phyloP scores from a whole-genome alignment of 2,888 invertebrate genomes.

The Yponomeuta malinellus region DNA sequence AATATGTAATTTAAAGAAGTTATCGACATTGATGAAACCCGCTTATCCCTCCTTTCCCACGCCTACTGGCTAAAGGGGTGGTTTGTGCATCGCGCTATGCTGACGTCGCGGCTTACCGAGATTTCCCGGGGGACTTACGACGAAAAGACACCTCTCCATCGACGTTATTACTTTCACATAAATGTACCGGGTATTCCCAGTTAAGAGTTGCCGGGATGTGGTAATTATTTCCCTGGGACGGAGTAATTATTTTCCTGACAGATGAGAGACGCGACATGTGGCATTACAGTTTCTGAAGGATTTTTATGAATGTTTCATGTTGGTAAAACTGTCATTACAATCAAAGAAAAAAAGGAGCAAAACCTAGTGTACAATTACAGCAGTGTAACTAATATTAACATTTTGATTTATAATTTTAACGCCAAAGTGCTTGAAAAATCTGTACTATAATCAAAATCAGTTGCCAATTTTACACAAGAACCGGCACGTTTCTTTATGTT shows the following conservation, averaged over 20 bases:
- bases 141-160: slow-evolving; percentile 70
- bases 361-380: too few relatives aligned
- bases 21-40: background rate
- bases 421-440: too few relatives aligned
- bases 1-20: background rate
- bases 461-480: too few relatives aligned
- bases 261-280: slow-evolving; percentile 11
- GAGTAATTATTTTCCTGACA: slow-evolving; percentile 32
- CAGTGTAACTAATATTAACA: too few relatives aligned
- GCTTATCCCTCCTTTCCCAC: background rate
- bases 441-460: too few relatives aligned
- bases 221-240: slow-evolving; percentile 56
- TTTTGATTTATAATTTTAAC: too few relatives aligned
- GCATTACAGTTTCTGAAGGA: background rate
- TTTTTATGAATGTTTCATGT: background rate
- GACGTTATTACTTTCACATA: slow-evolving; percentile 69
- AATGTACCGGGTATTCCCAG: slow-evolving; percentile 2
- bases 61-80: background rate
- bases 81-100: slow-evolving; percentile 2
- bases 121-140: slow-evolving; percentile 71
- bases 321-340: too few relatives aligned
- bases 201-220: slow-evolving; percentile 19
- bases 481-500: too few relatives aligned
- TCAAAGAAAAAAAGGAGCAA: too few relatives aligned
- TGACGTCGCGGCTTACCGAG: slow-evolving; percentile 61